Evolutionary conservation across 2,888 invertebrate genomes (phyloP).

Genomic region (Drosophila kambysellisi): DNA sequence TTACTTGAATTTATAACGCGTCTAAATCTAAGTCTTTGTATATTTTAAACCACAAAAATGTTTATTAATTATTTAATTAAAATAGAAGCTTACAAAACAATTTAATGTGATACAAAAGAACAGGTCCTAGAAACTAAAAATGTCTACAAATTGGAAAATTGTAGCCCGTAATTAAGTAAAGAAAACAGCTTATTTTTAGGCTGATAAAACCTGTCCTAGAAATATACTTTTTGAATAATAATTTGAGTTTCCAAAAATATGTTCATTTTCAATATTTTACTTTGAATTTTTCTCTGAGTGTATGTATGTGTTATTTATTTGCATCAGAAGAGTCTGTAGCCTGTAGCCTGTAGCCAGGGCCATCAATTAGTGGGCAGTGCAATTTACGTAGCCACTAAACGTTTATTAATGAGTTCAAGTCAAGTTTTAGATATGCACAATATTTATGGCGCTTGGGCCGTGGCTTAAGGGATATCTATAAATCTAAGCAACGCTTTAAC

Average conservation of each 20-base stretch:
- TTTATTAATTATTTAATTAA: too few species aligned
- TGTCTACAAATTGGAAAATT: not conserved
- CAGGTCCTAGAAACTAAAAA: not conserved
- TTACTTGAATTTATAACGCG: not conserved
- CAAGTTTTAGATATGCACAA: constrained; percentile 52
- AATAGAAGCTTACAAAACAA: not conserved
- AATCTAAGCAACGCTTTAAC: constrained; percentile 58
- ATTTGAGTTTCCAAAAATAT: not conserved
- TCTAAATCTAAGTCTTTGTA: not conserved
- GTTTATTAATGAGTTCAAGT: constrained; percentile 70
- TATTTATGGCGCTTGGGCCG: constrained; percentile 41
- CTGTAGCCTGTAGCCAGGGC: not conserved
- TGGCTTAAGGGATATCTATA: constrained; percentile 56
- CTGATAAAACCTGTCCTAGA: not conserved
- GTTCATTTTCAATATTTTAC: not conserved
- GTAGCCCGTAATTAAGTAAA: not conserved
- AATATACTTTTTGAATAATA: not conserved
- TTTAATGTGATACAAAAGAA: not conserved
- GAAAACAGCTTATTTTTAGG: not conserved
- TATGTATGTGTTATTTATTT: constrained; percentile 38
- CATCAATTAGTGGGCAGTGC: constrained; percentile 60
- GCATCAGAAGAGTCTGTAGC: not conserved
- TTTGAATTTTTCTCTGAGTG: not conserved
- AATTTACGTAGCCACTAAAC: constrained; percentile 62
- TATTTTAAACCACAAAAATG: too few species aligned